Base-by-base conservation (phyloP, 1,140 invertebrate species). In the Chlorops oryzae region DNA sequence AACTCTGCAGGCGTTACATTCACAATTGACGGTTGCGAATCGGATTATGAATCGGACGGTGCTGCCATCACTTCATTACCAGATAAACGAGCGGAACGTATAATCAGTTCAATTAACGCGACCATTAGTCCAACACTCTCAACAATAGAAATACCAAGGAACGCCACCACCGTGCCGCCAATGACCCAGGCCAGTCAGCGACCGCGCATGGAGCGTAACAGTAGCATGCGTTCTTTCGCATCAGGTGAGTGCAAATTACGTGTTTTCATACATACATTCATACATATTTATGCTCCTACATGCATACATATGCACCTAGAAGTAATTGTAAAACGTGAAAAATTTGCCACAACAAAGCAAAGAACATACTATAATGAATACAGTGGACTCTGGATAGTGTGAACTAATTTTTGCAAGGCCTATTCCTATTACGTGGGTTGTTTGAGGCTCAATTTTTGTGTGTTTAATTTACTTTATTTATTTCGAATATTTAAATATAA, bases 211-310 rank as follows among this genome's bases (percentile, higher is more conserved):
- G 62, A 64, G 38, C 63, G 59, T 42, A 59, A 63, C 43, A 65
- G 66, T 55, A 70, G 66, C 53, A 70, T 65, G 66, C 60, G 66
- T 22, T 66, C 66, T 9, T 57, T 69, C 21, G 63, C 63, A 17
- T 70, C 66, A 60, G 66, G 66, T 70, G 18, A 48, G 54, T 28
- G 18, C n/a, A 40, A 35, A 5, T 17, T 35, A 15, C n/a, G 18
- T 35, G 18, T 35, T 35, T 35, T 15, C 10, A 15, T 35, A 15
- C 34, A 15, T 35, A 35, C 18, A 15, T 13, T 35, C 18, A 17
- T 35, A 17, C 18, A 35, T 15, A 35, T 35, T 15, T 15, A 35
- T 35, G 34, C 18, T 35, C n/a, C n/a, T 35, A 35, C 18, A 15
- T 35, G n/a, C 34, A 35, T n/a, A n/a, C n/a, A n/a, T n/a, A n/a